phyloP scores from a whole-genome alignment of 2,797 vertebrate species.

The Spinibarbus caldwelli region DNA sequence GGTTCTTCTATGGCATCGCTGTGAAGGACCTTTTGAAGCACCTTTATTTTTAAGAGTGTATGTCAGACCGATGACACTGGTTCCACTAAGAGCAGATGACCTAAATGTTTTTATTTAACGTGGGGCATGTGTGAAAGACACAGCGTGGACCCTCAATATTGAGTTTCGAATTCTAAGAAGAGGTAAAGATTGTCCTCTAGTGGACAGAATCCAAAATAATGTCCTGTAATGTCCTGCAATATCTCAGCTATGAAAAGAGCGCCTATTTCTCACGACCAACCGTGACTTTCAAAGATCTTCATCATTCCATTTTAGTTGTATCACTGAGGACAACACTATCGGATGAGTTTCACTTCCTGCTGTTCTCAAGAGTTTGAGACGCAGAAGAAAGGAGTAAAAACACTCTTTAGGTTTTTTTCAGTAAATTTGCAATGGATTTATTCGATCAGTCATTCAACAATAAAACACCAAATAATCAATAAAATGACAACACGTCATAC shows the following conservation, averaged over 20 bases:
- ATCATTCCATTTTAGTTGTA: conserved; percentile 31
- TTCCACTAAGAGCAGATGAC: not conserved
- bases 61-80: not conserved
- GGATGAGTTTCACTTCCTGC: not conserved
- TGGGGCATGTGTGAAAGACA: not conserved
- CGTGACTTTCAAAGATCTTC: conserved; percentile 14
- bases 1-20: no score
- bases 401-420: not conserved
- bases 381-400: not conserved
- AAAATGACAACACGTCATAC: not conserved
- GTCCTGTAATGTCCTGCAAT: not conserved
- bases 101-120: not conserved
- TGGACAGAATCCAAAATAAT: conserved; percentile 13
- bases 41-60: no score
- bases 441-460: not conserved
- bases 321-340: not conserved
- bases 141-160: not conserved
- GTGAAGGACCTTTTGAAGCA: no score
- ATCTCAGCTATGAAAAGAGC: not conserved
- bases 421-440: not conserved
- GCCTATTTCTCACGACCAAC: no score
- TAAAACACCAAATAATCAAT: not conserved
- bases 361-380: not conserved
- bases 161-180: not conserved
- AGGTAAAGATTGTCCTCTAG: conserved; percentile 8